Evolutionary conservation across 2,113 vertebrate species (phyloP).

Genomic region (Craseonycteris thonglongyai): DNA sequence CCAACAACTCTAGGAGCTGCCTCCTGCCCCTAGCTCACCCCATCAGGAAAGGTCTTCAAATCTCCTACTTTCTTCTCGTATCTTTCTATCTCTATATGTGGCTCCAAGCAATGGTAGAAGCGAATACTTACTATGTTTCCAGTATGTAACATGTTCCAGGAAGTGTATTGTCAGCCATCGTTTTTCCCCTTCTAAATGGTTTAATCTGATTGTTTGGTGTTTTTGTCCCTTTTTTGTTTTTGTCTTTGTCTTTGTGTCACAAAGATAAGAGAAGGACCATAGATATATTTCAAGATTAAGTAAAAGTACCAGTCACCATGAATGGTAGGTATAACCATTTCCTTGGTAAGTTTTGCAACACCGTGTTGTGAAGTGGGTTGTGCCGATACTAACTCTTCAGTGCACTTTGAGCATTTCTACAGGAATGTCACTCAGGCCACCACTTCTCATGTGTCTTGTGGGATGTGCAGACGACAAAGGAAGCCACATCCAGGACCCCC

Average conservation of each 20-base stretch:
- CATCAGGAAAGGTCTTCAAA: not conserved
- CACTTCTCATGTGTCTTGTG: not conserved
- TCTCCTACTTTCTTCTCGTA: not conserved
- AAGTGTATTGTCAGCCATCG: constrained; percentile 21
- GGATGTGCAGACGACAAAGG: not conserved
- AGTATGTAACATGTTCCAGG: constrained; percentile 62
- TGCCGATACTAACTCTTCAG: constrained; percentile 55
- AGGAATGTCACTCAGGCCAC: not conserved
- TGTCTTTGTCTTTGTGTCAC: not conserved
- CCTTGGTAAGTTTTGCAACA: constrained; percentile 52
- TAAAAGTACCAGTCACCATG: not conserved
- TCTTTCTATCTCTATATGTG: not conserved
- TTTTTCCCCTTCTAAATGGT: not conserved
- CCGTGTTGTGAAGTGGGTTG: constrained; percentile 18
- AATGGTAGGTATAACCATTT: constrained; percentile 33
- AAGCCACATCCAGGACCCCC: not conserved
- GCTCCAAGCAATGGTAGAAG: constrained; percentile 44
- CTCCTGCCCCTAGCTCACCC: not conserved
- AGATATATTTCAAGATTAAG: constrained; percentile 45
- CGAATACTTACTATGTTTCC: constrained; percentile 64
- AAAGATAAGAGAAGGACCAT: constrained; percentile 36
- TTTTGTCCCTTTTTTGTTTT: not conserved
- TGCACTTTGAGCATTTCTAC: not conserved
- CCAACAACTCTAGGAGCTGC: not conserved
- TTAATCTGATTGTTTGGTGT: not conserved